These are phyloP conservation scores for Conus ventricosus DNA, from an alignment of 1,140 invertebrate species.

Conservation along the genomic window DNA sequence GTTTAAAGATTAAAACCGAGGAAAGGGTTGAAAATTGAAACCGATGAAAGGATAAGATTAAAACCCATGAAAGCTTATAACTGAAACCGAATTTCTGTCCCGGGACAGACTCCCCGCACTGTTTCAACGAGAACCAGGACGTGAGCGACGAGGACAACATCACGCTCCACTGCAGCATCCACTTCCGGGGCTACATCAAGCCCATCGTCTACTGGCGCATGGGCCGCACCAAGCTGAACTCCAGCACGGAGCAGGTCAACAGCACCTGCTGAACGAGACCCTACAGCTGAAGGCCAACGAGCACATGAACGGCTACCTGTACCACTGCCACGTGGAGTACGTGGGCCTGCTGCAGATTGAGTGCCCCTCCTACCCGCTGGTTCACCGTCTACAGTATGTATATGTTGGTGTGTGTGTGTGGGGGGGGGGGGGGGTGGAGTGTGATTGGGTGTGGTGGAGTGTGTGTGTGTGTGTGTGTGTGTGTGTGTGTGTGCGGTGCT, in stretches of 20 bases:
- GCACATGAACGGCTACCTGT: conserved; percentile 54
- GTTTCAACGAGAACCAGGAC: conserved; percentile 35
- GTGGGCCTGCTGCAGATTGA: conserved; percentile 32
- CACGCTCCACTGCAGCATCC: conserved; percentile 28
- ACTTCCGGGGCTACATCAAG: conserved; percentile 17
- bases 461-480: no score
- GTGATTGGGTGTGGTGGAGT: not conserved
- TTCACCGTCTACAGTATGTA: conserved; percentile 51
- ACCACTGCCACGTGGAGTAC: conserved; percentile 50
- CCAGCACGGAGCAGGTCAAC: conserved; percentile 30
- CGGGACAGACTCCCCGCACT: conserved; percentile 24
- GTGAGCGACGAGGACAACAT: conserved; percentile 13
- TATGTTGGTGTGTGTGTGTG: not conserved
- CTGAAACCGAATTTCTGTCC: no score
- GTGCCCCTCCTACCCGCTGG: conserved; percentile 23
- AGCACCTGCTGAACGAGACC: conserved; percentile 25
- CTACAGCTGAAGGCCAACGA: conserved; percentile 22
- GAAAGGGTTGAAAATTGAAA: no score
- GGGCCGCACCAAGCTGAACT: conserved; percentile 18
- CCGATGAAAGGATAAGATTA: no score
- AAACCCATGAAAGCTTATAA: no score
- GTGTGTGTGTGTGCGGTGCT: not conserved
- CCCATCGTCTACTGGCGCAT: conserved; percentile 33
- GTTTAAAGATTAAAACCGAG: no score
- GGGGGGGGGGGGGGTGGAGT: not conserved